Base-by-base conservation (phyloP, 1,140 invertebrate species). In the Dendrolimus kikuchii region DNA sequence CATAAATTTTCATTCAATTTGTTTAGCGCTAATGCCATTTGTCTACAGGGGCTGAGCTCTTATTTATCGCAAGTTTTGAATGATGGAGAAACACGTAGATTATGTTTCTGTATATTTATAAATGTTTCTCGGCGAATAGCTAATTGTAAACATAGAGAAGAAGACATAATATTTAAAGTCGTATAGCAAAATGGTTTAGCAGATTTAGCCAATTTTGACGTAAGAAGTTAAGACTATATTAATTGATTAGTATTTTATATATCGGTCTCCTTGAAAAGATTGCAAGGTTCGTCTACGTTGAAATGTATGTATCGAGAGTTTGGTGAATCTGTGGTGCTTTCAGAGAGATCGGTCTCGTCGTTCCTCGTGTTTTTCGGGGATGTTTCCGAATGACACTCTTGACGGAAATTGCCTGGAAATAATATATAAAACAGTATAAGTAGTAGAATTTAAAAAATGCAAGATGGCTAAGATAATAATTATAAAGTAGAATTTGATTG, bases 181-280 rank as follows among this genome's bases (percentile, higher is more conserved):
- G 23, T 23, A 23, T 23, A 23, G 23, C 23, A 23, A n/a, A n/a
- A n/a, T n/a, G n/a, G n/a, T n/a, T n/a, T 23, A 23, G 23, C 23
- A 2, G 3, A 23, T 23, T 23, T 23, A n/a, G n/a, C n/a, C n/a
- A n/a, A n/a, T 23, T 23, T 23, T 23, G 23, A 23, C 23, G 23
- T 23, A 23, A 23, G 23, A 23, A 23, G 23, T 23, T 23, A 23
- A 23, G 23, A 23, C 23, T 23, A 23, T 23, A 23, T 23, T 23
- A 3, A 23, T 23, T 23, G 23, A 23, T 23, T 23, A 23, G 8
- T 10, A 8, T 7, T 62, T 82, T 77, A 87, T 51, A 88, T 87
- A 56, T 88, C 86, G 23, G 86, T 78, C 71, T 88, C 86, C 55
- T 86, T 88, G 52, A 88, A 88, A 40, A 88, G 70, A 52, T 62